Evolutionary conservation across 2,797 vertebrate genomes (phyloP).

Genomic region (Brachymystax lenok): DNA sequence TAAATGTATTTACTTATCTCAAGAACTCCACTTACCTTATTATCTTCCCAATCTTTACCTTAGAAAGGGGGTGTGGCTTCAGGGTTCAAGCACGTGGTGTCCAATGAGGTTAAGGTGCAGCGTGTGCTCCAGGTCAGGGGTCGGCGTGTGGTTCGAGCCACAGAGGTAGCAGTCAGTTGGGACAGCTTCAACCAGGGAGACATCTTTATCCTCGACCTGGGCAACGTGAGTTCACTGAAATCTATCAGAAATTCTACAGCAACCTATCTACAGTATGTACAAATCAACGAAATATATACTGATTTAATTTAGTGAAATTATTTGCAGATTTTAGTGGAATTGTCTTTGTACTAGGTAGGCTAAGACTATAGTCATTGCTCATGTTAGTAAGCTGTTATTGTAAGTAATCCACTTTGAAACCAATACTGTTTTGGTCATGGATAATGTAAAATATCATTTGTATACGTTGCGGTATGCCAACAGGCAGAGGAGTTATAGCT

Average conservation of each 20-base stretch:
- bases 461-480: neutral
- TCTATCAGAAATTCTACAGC: neutral
- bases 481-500: conserved; percentile 6
- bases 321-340: neutral
- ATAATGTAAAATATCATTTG: neutral
- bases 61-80: conserved; percentile 70
- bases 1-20: neutral
- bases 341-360: neutral
- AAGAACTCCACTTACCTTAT: neutral
- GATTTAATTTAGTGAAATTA: neutral
- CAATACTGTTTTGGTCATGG: neutral
- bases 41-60: conserved; percentile 13
- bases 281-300: neutral
- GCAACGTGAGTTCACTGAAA: conserved; percentile 46
- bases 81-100: conserved; percentile 59
- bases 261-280: neutral
- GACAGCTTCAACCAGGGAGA: conserved; percentile 70
- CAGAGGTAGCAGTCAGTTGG: conserved; percentile 65
- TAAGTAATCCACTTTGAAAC: neutral
- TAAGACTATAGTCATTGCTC: too few species aligned
- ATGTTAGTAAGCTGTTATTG: neutral
- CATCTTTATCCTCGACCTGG: conserved; percentile 71
- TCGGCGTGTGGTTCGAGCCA: conserved; percentile 57
- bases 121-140: conserved; percentile 68
- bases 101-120: conserved; percentile 35